Base-by-base conservation (phyloP, 2,888 invertebrate species). In the Hartigia nigra region DNA sequence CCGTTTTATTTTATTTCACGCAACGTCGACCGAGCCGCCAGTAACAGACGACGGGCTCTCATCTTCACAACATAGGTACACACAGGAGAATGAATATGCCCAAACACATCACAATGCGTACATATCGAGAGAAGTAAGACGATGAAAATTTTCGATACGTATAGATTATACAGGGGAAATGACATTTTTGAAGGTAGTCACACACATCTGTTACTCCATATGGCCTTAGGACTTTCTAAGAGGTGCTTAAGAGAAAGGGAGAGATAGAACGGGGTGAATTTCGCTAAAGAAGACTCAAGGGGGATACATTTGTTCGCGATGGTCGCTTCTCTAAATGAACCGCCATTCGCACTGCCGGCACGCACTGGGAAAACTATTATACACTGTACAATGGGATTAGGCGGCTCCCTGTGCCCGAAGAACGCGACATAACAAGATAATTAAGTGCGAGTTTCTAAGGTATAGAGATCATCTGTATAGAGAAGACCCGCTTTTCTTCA, bases 1-100 rank as follows among this genome's bases (percentile, higher is more conserved):
- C 89, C 88, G 89, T 86, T 88, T 89, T 86, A 87, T 88, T 89
- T 87, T 87, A 87, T 86, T 87, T 85, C 81, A 78, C 81, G 79
- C 81, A 78, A 36, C 79, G 31, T 12, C 72, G 72, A 32, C 72
- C 5, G 31, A 72, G 32, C 12, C 9, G 31, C 3, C 1, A 23
- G 9, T 9, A 55, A 9, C 23, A 31, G 31, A 31, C 14, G 3
- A 34, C 72, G 12, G 72, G 31, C 4, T 72, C 31, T 72, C 72
- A 12, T 34, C 55, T 0, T 55, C 23, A 23, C 9, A 23, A 5
- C 5, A 23, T 23, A 23, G 23, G 9, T 23, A 55, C 39, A 0
- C 5, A 55, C 0, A 55, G 55, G 5, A 9, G 23, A 55, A 23
- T 55, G 9, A 2, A 55, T 23, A 9, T 23, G 14, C 23, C 55